Percentiles rank a stretch among this genome's conserved stretches.
Conservation (phyloP, 2,113 vertebrate genomes). For the Percina caprodes region DNA sequence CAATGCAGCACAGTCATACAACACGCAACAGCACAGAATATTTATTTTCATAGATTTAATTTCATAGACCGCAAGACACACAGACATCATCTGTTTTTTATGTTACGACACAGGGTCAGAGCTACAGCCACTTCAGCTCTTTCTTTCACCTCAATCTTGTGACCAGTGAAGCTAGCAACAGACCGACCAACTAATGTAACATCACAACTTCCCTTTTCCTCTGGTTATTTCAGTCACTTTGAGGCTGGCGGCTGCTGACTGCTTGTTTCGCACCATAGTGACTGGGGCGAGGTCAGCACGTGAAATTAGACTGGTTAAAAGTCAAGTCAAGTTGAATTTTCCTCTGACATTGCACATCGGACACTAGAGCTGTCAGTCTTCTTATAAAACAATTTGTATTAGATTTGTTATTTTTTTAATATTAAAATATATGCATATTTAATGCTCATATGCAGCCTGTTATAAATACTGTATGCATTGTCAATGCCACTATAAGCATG, state of each 20-base stretch:
- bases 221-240: slow-evolving; percentile 63
- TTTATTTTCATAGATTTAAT: neutral
- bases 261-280: slow-evolving; percentile 34
- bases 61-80: neutral
- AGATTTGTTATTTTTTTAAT: no score
- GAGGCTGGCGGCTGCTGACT: slow-evolving; percentile 52
- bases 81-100: neutral
- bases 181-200: slow-evolving; percentile 40
- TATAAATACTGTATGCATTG: no score
- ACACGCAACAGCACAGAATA: neutral
- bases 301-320: slow-evolving; percentile 47
- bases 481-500: no score
- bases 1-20: neutral
- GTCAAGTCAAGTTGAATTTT: slow-evolving; percentile 12
- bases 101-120: neutral
- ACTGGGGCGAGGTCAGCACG: slow-evolving; percentile 29
- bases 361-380: neutral
- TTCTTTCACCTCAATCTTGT: slow-evolving; percentile 50
- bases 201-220: slow-evolving; percentile 67
- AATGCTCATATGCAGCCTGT: no score
- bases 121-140: slow-evolving; percentile 18
- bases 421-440: no score
- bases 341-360: neutral
- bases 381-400: no score
- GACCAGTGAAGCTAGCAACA: slow-evolving; percentile 46